These are phyloP conservation scores for Edolisoma coerulescens DNA, from an alignment of 2,113 vertebrate species.

Conservation along the genomic window DNA sequence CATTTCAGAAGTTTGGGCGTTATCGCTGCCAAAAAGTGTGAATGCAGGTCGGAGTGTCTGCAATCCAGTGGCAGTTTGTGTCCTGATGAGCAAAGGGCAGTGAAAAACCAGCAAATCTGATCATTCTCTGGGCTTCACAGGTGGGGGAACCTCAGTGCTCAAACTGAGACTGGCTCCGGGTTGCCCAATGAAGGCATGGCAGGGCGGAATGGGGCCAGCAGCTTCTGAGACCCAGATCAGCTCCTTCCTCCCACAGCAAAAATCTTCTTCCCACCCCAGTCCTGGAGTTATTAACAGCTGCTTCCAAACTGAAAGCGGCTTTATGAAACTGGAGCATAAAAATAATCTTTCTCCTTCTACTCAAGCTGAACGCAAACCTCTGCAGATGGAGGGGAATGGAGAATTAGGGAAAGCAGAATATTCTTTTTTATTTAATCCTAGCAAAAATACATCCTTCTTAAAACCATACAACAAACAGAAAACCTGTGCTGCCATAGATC, in stretches of 20 bases:
- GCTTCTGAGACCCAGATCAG: neutral
- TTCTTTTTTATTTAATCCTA: conserved; percentile 33
- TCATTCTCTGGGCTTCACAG: neutral
- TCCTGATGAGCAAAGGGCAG: neutral
- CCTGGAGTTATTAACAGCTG: conserved; percentile 12
- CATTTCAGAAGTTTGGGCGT: neutral
- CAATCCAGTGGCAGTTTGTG: neutral
- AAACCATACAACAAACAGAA: conserved; percentile 52
- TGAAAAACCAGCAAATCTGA: neutral
- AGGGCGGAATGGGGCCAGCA: neutral
- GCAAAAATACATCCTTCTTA: conserved; percentile 49
- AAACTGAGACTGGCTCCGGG: neutral
- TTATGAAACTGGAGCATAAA: conserved; percentile 30
- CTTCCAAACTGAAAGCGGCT: conserved; percentile 37
- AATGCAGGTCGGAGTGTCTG: neutral
- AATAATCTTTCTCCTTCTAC: conserved; percentile 29
- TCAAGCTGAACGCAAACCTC: neutral
- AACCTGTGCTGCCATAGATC: conserved; percentile 63
- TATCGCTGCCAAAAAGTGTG: neutral
- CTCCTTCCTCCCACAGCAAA: neutral
- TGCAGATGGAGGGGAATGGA: neutral
- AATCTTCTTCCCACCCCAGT: neutral
- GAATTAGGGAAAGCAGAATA: conserved; percentile 41
- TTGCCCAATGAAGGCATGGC: neutral
- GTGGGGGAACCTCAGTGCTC: neutral